Conservation (phyloP, 2,888 invertebrate species). For the Amorpha juglandis region DNA sequence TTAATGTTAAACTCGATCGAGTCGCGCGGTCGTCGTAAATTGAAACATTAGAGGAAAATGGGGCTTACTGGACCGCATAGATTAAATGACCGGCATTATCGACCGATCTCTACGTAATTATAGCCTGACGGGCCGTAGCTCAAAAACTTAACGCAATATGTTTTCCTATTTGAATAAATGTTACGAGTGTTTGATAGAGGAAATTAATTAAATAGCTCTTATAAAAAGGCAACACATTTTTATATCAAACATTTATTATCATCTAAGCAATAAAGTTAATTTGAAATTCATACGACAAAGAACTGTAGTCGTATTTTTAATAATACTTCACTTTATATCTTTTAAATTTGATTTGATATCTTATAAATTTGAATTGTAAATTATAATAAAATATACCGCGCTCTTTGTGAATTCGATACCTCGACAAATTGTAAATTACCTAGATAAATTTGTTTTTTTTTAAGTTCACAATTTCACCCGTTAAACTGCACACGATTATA, state of each 20-base stretch:
- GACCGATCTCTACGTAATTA: conserved; percentile 17
- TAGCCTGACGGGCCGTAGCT: neutral
- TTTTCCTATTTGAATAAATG: neutral
- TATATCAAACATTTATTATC: too few species aligned
- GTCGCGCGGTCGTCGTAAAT: conserved; percentile 18
- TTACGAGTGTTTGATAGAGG: neutral
- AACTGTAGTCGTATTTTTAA: too few species aligned
- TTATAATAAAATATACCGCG: conserved; percentile 2
- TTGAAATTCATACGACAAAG: too few species aligned
- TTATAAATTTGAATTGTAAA: neutral
- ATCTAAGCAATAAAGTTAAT: too few species aligned
- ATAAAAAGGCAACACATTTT: too few species aligned
- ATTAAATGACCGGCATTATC: conserved; percentile 28
- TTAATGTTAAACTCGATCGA: conserved; percentile 13
- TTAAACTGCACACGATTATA: neutral
- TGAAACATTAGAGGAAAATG: conserved; percentile 25
- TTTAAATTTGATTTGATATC: too few species aligned
- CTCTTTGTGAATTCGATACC: conserved; percentile 18
- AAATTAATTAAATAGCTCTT: neutral
- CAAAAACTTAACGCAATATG: neutral
- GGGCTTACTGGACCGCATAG: conserved; percentile 23
- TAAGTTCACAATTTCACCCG: too few species aligned
- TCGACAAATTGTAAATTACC: conserved; percentile 17
- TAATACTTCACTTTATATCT: too few species aligned
- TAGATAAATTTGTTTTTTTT: conserved; percentile 8